Evolutionary conservation across 2,888 invertebrate genomes (phyloP).

Genomic region (Stenodera caucasica): DNA sequence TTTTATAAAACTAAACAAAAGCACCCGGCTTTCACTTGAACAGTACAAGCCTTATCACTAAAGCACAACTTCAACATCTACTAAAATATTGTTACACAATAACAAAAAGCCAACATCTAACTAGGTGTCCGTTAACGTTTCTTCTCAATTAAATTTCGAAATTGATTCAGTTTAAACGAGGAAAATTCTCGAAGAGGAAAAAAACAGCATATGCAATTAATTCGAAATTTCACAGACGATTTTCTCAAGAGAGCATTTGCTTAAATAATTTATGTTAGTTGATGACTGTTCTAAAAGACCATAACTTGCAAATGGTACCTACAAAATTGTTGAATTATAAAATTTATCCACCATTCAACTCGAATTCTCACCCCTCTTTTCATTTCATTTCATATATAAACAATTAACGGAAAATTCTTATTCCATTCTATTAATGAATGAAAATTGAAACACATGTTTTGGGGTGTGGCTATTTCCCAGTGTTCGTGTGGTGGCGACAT

Average conservation of each 20-base stretch:
- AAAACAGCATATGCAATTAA: constrained; percentile 13
- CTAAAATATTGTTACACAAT: not conserved
- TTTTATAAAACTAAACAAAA: constrained; percentile 1
- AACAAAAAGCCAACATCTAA: not conserved
- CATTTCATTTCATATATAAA: not conserved
- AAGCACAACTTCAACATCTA: not conserved
- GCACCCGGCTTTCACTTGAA: not conserved
- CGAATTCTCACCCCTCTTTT: not conserved
- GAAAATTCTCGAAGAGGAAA: not conserved
- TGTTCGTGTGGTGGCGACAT: constrained; percentile 13
- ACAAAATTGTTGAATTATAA: constrained; percentile 28
- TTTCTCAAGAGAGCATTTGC: constrained; percentile 9
- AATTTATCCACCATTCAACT: constrained; percentile 3
- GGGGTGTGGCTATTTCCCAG: constrained; percentile 21
- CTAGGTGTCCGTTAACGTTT: not conserved
- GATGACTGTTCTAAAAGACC: constrained; percentile 10
- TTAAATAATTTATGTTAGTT: constrained; percentile 17
- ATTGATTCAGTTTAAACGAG: not conserved
- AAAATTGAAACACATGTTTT: constrained; percentile 29
- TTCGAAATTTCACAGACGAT: constrained; percentile 21
- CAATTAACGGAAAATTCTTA: constrained; percentile 18
- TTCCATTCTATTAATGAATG: constrained; percentile 26
- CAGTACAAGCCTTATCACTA: not conserved
- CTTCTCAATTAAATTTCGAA: not conserved
- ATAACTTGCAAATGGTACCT: constrained; percentile 23